These are phyloP conservation scores for Bufo gargarizans DNA, from an alignment of 2,113 vertebrate species.

Conservation along the genomic window DNA sequence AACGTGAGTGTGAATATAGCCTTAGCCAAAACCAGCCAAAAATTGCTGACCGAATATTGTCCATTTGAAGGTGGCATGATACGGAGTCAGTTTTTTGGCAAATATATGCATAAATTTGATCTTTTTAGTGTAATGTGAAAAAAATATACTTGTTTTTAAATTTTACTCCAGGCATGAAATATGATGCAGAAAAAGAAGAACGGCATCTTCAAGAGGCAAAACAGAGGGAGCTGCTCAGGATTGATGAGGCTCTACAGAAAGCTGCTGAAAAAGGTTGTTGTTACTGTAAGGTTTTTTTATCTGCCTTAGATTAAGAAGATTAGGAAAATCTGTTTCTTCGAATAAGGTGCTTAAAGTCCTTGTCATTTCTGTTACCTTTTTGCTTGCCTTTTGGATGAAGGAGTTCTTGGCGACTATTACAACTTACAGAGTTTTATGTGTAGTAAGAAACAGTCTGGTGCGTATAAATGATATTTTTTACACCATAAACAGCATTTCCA, in stretches of 20 bases:
- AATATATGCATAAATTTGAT: not conserved
- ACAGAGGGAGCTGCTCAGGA: conserved; percentile 87
- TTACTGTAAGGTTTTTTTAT: not conserved
- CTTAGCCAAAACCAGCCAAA: no score
- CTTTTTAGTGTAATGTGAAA: not conserved
- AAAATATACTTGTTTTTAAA: not conserved
- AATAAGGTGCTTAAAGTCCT: conserved; percentile 24
- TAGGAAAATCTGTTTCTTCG: not conserved
- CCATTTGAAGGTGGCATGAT: no score
- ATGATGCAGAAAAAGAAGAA: conserved; percentile 92
- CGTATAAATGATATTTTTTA: conserved; percentile 68
- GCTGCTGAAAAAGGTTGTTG: conserved; percentile 83
- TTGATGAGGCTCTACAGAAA: conserved; percentile 90
- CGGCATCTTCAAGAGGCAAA: conserved; percentile 88
- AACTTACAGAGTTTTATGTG: conserved; percentile 89
- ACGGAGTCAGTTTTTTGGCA: not conserved
- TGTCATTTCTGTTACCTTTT: conserved; percentile 70
- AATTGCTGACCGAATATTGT: no score
- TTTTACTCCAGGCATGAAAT: conserved; percentile 81
- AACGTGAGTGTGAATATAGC: no score
- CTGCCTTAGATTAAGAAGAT: not conserved
- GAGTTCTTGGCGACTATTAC: conserved; percentile 81
- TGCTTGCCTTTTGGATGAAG: conserved; percentile 79
- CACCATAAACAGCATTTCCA: no score
- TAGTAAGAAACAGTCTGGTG: conserved; percentile 87